Base-by-base conservation (phyloP, 2,888 invertebrate genomes). In the Chouioia cunea region DNA sequence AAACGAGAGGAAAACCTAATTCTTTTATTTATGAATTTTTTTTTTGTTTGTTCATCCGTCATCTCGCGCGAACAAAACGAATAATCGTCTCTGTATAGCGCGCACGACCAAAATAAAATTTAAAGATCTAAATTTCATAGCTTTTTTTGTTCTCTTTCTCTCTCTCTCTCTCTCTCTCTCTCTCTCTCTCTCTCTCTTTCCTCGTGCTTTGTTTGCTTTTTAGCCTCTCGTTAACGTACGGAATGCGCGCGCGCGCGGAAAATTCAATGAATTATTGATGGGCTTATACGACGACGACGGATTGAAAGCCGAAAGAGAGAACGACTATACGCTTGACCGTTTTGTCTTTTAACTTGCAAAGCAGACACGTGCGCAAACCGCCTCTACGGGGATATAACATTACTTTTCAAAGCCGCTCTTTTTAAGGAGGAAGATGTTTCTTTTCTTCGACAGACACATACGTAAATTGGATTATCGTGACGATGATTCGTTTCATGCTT, bases 231-330 rank as follows among this genome's bases (percentile, higher is more conserved):
- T 18, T 36, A 20, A 14, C 59, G 52, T 54, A 8, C 27, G 48
- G 60, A 68, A 60, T 68, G 59, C 68, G 63, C 59, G 64, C 71
- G 64, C 71, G 64, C 46, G 65, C 46, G 72, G 69, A 69, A 73
- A 73, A 69, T 73, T 69, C 53, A 65, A 65, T 73, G 72, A 73
- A 73, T 73, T 69, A 73, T 73, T 73, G 62, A 73, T 73, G 69
- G 57, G 6, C 27, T 6, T 3, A 27, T n/a, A 6, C 27, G 27
- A 27, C 27, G 27, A 27, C 27, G 69, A 62, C 15, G 65, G 53
- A 73, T 69, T 73, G 48, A 69, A 69, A 65, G 69, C 58, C 57
- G 50, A 15, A n/a, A 4, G 12, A 43, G 44, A 23, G 20, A 12
- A 57, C 12, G 36, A 10, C 14, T 20, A 23, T n/a, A 62, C 50